These are phyloP conservation scores for Lydus trimaculatus DNA, from an alignment of 2,888 invertebrate species.

Conservation along the genomic window DNA sequence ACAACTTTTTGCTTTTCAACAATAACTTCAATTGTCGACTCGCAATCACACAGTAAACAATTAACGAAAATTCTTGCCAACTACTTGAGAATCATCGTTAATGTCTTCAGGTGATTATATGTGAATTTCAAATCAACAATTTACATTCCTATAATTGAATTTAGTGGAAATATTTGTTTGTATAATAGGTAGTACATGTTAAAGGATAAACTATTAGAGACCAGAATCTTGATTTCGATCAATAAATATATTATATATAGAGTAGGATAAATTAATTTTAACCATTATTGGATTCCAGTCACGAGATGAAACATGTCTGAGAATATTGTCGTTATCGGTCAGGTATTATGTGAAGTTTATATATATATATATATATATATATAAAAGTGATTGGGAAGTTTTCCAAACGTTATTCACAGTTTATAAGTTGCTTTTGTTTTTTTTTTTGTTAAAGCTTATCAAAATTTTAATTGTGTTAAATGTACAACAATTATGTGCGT, in stretches of 20 bases:
- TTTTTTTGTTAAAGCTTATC: not conserved
- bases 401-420: not conserved
- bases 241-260: not conserved
- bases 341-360: not conserved
- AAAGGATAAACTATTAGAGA: not conserved
- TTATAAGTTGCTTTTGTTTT: too few relatives aligned
- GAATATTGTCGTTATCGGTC: not conserved
- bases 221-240: not conserved
- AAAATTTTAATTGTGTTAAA: not conserved
- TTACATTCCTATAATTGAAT: too few relatives aligned
- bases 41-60: not conserved
- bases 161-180: too few relatives aligned
- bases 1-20: not conserved
- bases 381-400: not conserved
- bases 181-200: not conserved
- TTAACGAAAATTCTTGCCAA: too few relatives aligned
- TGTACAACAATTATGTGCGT: not conserved
- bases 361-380: too few relatives aligned
- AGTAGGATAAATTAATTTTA: not conserved
- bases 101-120: not conserved
- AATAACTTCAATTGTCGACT: not conserved
- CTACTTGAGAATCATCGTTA: not conserved
- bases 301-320: conserved; percentile 1
- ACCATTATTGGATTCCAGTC: not conserved
- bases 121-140: not conserved